A percentile compares a stretch with the other conserved stretches of the same genome.
Conservation (phyloP, 2,888 invertebrate genomes). For the Ornithoptera priamus region DNA sequence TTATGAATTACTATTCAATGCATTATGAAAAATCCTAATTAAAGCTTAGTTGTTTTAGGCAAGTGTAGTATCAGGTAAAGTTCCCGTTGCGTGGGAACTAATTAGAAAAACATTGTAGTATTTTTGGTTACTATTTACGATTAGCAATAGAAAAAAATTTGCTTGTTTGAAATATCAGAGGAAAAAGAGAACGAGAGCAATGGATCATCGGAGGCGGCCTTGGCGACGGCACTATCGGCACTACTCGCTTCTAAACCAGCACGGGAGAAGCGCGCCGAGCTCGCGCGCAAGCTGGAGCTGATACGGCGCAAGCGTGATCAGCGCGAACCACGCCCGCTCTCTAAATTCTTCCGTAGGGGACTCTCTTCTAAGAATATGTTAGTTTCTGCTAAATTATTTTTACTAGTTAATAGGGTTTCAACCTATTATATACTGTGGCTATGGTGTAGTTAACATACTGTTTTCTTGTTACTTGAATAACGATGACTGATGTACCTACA, state of each 20-base stretch:
- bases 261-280: conserved; percentile 89
- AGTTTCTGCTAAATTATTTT: conserved; percentile 47
- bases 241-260: conserved; percentile 90
- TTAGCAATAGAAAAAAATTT: too few species aligned
- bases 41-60: too few species aligned
- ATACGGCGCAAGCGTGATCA: conserved; percentile 91
- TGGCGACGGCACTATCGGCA: conserved; percentile 88
- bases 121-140: too few species aligned
- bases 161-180: not conserved
- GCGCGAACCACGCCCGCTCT: conserved; percentile 83
- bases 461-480: too few species aligned
- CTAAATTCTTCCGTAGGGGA: conserved; percentile 89
- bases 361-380: conserved; percentile 89
- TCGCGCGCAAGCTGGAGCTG: conserved; percentile 93
- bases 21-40: too few species aligned
- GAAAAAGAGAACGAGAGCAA: conserved; percentile 33
- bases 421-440: too few species aligned
- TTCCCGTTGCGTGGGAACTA: too few species aligned
- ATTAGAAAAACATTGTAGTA: too few species aligned
- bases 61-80: too few species aligned
- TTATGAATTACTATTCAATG: too few species aligned
- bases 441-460: not conserved
- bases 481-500: too few species aligned
- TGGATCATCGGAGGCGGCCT: conserved; percentile 72
- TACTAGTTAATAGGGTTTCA: too few species aligned